A percentile compares a stretch with the other conserved stretches of the same genome.
Evolutionary conservation across 2,888 invertebrate genomes (phyloP).

Genomic region (Brassicogethes aeneus): DNA sequence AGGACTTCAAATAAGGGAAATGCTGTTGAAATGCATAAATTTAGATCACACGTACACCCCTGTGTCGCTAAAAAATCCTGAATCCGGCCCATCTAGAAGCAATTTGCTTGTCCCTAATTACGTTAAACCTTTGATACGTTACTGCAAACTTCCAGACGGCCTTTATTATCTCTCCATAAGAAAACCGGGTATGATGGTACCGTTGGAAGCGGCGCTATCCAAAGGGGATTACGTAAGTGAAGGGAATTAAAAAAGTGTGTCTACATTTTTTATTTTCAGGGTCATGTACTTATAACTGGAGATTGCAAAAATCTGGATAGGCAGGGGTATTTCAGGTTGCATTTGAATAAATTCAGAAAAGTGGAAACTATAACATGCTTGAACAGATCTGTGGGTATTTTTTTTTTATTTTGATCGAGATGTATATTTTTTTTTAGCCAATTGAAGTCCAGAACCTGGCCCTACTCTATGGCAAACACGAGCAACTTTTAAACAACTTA

Average conservation of each 20-base stretch:
- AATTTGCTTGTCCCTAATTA: conserved; percentile 31
- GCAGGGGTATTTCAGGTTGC: conserved; percentile 52
- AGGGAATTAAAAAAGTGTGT: neutral
- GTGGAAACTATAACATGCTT: conserved; percentile 55
- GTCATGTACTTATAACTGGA: conserved; percentile 50
- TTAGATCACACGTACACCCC: neutral
- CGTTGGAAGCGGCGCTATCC: conserved; percentile 43
- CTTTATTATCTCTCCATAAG: conserved; percentile 50
- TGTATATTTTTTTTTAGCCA: conserved; percentile 32
- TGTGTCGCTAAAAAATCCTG: neutral
- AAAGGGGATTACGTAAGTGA: conserved; percentile 30
- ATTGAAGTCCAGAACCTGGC: conserved; percentile 51
- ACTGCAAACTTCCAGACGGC: conserved; percentile 51
- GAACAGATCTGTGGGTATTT: conserved; percentile 41
- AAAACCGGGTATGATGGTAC: conserved; percentile 48
- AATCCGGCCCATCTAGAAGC: neutral
- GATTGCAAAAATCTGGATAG: conserved; percentile 33
- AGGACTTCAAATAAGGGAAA: conserved; percentile 15
- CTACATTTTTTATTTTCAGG: conserved; percentile 37
- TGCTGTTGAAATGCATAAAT: conserved; percentile 14
- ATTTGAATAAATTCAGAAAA: conserved; percentile 47
- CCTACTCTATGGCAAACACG: conserved; percentile 64
- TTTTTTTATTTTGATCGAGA: neutral
- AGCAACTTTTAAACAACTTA: conserved; percentile 60
- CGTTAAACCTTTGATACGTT: conserved; percentile 34